Evolutionary conservation across 30 jellyfish, hydroid and myxozoan species (phyloP).

Genomic region (Phacellophora camtschatica): DNA sequence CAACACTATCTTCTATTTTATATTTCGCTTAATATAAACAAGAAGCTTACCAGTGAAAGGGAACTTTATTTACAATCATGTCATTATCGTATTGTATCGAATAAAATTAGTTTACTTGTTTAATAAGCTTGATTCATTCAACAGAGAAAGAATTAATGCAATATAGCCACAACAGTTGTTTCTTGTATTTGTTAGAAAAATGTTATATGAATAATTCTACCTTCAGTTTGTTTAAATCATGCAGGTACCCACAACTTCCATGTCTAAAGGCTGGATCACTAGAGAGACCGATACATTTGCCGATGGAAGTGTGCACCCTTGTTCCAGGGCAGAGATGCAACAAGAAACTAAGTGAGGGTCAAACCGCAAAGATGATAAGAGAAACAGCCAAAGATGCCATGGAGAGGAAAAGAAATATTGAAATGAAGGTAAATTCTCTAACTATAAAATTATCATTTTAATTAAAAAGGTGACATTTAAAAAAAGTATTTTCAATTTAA

Average conservation of each 20-base stretch:
- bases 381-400: conserved; percentile 64
- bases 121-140: too few species aligned
- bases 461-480: not conserved
- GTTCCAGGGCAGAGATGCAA: conserved; percentile 56
- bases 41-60: too few species aligned
- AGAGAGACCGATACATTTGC: conserved; percentile 21
- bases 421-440: not conserved
- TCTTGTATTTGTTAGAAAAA: too few species aligned
- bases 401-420: conserved; percentile 30
- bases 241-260: conserved; percentile 57
- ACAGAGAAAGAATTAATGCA: too few species aligned
- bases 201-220: too few species aligned
- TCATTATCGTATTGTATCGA: too few species aligned
- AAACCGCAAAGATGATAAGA: conserved; percentile 56
- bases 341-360: conserved; percentile 48
- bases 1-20: too few species aligned
- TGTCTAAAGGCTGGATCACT: conserved; percentile 62
- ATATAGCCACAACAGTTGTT: too few species aligned
- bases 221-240: not conserved
- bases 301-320: conserved; percentile 66
- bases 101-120: too few species aligned
- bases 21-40: too few species aligned
- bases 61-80: too few species aligned
- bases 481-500: not conserved
- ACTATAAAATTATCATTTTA: not conserved